phyloP scores from a whole-genome alignment of 1,140 invertebrate species.

The Drosophila paulistorum region DNA sequence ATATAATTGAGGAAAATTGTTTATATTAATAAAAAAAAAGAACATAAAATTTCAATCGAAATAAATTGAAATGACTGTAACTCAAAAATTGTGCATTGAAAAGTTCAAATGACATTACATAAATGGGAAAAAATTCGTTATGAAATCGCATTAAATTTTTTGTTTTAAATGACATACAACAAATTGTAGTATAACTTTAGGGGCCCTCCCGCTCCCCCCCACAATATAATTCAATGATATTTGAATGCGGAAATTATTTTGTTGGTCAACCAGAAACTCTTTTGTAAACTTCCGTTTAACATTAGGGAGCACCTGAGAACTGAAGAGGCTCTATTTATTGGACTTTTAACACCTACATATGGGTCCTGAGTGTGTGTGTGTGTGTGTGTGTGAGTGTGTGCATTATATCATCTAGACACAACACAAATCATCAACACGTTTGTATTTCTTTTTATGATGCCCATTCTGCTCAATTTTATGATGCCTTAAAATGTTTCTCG shows the following conservation, averaged over 20 bases:
- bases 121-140: neutral
- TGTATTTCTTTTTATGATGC: conserved; percentile 35
- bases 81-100: neutral
- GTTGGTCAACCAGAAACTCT: too few species aligned
- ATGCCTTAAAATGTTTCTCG: conserved; percentile 42
- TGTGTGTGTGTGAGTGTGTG: neutral
- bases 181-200: too few species aligned
- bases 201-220: too few species aligned
- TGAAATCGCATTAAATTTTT: too few species aligned
- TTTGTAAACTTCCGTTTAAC: too few species aligned
- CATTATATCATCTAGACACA: neutral
- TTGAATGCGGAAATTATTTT: too few species aligned
- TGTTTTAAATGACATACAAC: too few species aligned
- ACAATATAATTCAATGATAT: too few species aligned
- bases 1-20: conserved; percentile 33
- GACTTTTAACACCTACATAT: neutral
- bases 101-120: neutral
- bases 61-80: neutral
- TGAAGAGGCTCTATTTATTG: neutral
- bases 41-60: neutral
- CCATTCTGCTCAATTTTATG: conserved; percentile 32
- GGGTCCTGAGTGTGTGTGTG: too few species aligned
- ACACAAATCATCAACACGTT: conserved; percentile 31
- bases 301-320: too few species aligned
- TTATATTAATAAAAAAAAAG: conserved; percentile 7